Evolutionary conservation across 2,888 invertebrate species (phyloP).

Genomic region (Lysandra bellargus): DNA sequence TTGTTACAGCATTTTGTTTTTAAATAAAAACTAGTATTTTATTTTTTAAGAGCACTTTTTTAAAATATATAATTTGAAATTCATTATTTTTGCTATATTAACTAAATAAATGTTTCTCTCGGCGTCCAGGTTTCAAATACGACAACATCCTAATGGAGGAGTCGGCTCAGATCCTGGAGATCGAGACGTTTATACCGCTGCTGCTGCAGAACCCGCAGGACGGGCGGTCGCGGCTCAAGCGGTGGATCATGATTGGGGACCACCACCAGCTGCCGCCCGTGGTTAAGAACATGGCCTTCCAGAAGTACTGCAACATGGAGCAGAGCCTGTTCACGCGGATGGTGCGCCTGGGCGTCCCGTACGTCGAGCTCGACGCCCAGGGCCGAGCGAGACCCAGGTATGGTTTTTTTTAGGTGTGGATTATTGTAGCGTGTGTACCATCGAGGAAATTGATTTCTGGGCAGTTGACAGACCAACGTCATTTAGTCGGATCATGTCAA

Average conservation of each 20-base stretch:
- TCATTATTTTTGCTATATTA: no score
- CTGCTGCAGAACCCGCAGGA: slow-evolving; percentile 99
- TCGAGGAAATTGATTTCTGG: no score
- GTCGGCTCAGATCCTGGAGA: slow-evolving; percentile 98
- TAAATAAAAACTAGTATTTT: no score
- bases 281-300: slow-evolving; percentile 99
- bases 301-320: slow-evolving; percentile 99
- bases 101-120: background rate
- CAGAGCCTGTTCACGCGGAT: slow-evolving; percentile 98
- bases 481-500: no score
- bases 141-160: slow-evolving; percentile 99
- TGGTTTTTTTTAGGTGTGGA: slow-evolving; percentile 35
- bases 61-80: no score
- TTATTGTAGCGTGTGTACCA: background rate
- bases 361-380: slow-evolving; percentile 98
- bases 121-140: slow-evolving; percentile 90
- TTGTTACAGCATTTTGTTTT: no score
- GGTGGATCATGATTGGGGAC: slow-evolving; percentile 99
- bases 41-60: no score
- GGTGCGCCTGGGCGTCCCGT: slow-evolving; percentile 97
- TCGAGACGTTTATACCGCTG: slow-evolving; percentile 99
- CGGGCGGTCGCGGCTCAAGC: slow-evolving; percentile 95
- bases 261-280: slow-evolving; percentile 99
- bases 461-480: no score
- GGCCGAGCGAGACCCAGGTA: slow-evolving; percentile 94